Conservation (phyloP, 2,888 invertebrate genomes). For the Trypoxylon attenuatum region DNA sequence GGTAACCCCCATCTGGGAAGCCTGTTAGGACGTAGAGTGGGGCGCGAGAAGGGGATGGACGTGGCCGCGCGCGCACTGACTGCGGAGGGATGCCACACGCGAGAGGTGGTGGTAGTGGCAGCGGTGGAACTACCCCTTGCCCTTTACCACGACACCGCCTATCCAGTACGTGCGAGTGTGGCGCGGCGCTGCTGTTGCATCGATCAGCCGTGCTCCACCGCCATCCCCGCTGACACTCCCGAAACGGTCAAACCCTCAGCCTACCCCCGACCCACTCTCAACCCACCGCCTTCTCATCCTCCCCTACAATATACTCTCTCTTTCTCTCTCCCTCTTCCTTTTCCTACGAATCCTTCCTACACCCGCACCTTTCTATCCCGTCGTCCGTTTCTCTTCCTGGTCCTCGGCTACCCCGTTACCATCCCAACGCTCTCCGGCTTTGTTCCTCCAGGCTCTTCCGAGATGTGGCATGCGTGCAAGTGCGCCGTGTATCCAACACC, state of each 20-base stretch:
- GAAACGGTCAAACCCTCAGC: conserved; percentile 56
- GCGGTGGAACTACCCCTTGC: conserved; percentile 21
- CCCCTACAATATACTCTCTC: conserved; percentile 1
- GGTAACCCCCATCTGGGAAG: neutral
- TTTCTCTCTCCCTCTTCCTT: neutral
- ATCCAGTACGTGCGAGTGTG: conserved; percentile 18
- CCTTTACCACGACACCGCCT: conserved; percentile 27
- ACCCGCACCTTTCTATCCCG: neutral
- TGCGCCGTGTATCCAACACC: conserved; percentile 12
- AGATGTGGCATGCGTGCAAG: neutral
- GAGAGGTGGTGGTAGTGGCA: conserved; percentile 22
- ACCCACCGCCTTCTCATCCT: neutral
- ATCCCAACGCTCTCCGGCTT: neutral
- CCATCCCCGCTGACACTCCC: conserved; percentile 60
- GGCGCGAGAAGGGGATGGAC: conserved; percentile 14
- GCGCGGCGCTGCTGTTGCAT: conserved; percentile 69
- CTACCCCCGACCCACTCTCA: neutral
- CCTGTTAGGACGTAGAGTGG: conserved; percentile 2
- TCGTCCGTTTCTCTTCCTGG: neutral
- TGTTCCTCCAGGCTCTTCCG: neutral
- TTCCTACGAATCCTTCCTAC: neutral
- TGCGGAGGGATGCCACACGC: neutral
- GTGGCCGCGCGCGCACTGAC: conserved; percentile 16
- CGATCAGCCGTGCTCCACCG: conserved; percentile 70
- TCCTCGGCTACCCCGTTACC: neutral